Conservation (phyloP, 37 sponge, comb jelly and placozoan species). For the Halichondria panicea region DNA sequence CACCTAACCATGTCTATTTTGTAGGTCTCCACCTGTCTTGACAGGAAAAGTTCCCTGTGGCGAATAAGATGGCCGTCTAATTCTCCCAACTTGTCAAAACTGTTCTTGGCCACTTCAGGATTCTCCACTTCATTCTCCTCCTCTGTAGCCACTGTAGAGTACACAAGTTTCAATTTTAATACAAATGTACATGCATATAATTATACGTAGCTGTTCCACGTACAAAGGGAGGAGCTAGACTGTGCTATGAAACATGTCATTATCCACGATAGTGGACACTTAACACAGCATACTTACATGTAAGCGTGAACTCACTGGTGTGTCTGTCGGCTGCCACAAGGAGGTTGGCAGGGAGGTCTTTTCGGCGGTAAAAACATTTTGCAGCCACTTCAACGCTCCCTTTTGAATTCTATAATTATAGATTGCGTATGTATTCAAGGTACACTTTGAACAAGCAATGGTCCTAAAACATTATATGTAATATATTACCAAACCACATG, state of each 20-base stretch:
- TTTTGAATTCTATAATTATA: conserved; percentile 76
- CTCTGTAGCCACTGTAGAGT: conserved; percentile 64
- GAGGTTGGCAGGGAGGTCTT: conserved; percentile 80
- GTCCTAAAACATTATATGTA: not conserved
- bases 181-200: not conserved
- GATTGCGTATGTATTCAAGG: not conserved
- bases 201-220: not conserved
- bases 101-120: conserved; percentile 6
- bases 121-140: conserved; percentile 68
- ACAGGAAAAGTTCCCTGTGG: conserved; percentile 91
- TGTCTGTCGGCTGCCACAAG: conserved; percentile 82
- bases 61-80: conserved; percentile 69
- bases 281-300: no score
- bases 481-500: no score
- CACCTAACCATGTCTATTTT: conserved; percentile 93
- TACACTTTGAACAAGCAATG: not conserved
- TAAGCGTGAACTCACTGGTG: conserved; percentile 74
- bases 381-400: conserved; percentile 92
- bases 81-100: conserved; percentile 49
- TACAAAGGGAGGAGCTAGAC: not conserved
- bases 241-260: not conserved
- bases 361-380: conserved; percentile 89
- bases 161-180: not conserved
- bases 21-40: conserved; percentile 89
- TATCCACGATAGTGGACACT: no score